phyloP scores from a whole-genome alignment of 2,888 invertebrate species.

The Eupithecia tripunctaria region DNA sequence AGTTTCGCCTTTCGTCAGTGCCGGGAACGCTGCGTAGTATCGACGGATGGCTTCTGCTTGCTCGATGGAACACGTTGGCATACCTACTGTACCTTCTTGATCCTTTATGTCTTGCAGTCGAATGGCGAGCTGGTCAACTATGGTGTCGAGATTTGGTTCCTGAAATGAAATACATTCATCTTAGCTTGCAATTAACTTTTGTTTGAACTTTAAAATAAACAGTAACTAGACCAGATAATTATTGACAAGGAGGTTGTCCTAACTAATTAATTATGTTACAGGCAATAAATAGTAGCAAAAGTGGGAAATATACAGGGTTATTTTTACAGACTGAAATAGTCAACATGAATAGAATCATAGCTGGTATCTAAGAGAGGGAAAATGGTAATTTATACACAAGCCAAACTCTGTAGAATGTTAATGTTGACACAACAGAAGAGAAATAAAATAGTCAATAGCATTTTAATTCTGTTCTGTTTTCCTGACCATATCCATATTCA shows the following conservation, averaged over 20 bases:
- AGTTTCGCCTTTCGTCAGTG: constrained; percentile 83
- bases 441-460: too few species aligned
- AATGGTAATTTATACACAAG: background rate
- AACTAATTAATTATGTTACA: background rate
- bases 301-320: constrained; percentile 1
- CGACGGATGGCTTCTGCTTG: constrained; percentile 88
- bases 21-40: constrained; percentile 92
- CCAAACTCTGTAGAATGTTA: too few species aligned
- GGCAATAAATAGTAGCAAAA: background rate
- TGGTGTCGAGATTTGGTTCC: constrained; percentile 91
- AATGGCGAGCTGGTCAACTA: constrained; percentile 92
- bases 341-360: background rate
- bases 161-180: constrained; percentile 68
- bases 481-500: background rate
- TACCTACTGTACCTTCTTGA: constrained; percentile 77
- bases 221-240: background rate
- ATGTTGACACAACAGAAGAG: too few species aligned
- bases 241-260: background rate
- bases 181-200: constrained; percentile 6
- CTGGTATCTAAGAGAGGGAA: background rate
- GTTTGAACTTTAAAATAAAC: background rate
- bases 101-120: constrained; percentile 89
- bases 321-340: background rate
- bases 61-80: constrained; percentile 79
- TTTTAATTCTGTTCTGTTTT: background rate